phyloP scores from a whole-genome alignment of 2,113 vertebrate genomes.

The Telmatochromis brachygnathus region DNA sequence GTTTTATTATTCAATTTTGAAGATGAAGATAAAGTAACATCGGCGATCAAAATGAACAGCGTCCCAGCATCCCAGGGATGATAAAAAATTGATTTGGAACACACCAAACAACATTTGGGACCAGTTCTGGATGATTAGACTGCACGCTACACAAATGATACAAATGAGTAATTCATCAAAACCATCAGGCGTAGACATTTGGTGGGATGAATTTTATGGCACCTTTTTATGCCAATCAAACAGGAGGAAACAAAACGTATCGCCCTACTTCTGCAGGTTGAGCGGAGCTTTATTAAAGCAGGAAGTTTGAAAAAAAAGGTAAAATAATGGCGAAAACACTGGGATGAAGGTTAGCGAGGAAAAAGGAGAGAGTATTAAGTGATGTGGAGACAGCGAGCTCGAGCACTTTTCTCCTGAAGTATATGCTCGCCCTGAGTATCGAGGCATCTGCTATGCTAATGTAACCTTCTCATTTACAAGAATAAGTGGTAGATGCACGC shows the following conservation, averaged over 20 bases:
- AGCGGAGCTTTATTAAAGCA: neutral
- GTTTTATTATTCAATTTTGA: neutral
- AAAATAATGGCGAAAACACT: neutral
- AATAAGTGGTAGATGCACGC: neutral
- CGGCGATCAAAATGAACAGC: neutral
- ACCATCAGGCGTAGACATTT: neutral
- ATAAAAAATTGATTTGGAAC: constrained; percentile 14
- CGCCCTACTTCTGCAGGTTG: neutral
- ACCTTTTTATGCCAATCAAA: neutral
- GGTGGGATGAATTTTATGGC: neutral
- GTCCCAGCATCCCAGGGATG: neutral
- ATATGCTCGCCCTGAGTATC: neutral
- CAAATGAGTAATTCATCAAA: neutral
- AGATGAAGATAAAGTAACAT: neutral
- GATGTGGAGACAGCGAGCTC: neutral
- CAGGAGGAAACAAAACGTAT: neutral
- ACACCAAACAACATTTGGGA: neutral
- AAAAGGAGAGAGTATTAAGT: neutral
- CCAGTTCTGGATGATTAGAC: neutral
- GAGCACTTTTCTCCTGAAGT: constrained; percentile 3
- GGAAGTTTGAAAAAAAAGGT: neutral
- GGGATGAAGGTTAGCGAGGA: neutral
- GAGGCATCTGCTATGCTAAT: constrained; percentile 44
- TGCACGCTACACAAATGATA: neutral
- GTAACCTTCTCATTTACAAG: constrained; percentile 22